Evolutionary conservation across 37 sponge, comb jelly and placozoan species (phyloP), one percentile per base, ranked within the genome.

Genomic region (Beroe forskalii): DNA sequence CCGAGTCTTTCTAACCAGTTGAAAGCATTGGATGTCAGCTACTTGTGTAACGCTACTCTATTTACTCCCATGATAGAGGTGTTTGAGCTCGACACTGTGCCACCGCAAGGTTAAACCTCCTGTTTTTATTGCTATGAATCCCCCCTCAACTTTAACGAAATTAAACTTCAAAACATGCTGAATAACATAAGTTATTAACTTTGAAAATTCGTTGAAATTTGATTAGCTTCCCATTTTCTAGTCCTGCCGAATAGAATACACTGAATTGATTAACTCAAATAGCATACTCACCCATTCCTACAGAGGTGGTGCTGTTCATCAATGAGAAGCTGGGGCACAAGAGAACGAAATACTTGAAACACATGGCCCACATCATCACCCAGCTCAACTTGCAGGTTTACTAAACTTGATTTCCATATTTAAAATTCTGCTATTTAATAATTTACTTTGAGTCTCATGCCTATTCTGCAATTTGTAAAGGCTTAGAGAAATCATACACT

Each of bases 1-100:
- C 72, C 72, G 38, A 36, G 72, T 37, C 28, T 69, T 32, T 69
- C 72, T 27, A 69, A 69, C 72, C 72, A 69, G 72, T 32, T 69
- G 38, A 69, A 69, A 69, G 72, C 72, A 31, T 37, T 69, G 38
- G 72, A 69, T 35, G 39, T 69, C 38, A 69, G 72, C 39, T 69
- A 69, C 38, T 37, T 69, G 19, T 69, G 72, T 37, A 69, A 69
- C 39, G 35, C 72, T 37, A 32, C 72, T 6, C 72, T 69, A 19
- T 69, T 69, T 37, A 33, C 72, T 14, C 9, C 72, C 2, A 69
- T 69, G 12, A 27, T 33, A 2, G 72, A 32, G 12, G 38, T 69
- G 38, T 69, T 69, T 17, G 72, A 69, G 39, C 72, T 69, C 17
- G 72, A 69, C 19, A 69, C 35, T 14, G 39, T 69, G 36, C 38